phyloP scores from a whole-genome alignment of 2,888 invertebrate genomes.

The Heteromyza rotundicornis region DNA sequence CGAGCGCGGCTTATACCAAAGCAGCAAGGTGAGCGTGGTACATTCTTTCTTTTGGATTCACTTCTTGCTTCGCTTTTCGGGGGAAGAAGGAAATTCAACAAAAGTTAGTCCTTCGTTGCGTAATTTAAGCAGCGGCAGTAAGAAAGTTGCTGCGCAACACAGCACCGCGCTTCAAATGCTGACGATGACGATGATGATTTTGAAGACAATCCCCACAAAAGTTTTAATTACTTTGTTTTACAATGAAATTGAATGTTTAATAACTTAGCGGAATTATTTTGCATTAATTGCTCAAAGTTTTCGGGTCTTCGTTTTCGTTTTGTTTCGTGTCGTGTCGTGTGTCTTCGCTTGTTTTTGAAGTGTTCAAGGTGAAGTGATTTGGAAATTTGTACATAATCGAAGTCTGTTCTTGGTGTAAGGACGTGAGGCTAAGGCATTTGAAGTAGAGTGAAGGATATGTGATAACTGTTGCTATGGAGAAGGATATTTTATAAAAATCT shows the following conservation, averaged over 20 bases:
- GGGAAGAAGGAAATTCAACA: not conserved
- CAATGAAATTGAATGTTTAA: conserved; percentile 44
- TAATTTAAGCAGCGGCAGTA: conserved; percentile 9
- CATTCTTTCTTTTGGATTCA: not conserved
- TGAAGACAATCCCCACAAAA: conserved; percentile 34
- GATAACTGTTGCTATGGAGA: not conserved
- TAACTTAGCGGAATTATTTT: conserved; percentile 43
- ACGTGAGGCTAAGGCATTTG: too few relatives aligned
- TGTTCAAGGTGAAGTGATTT: conserved; percentile 6
- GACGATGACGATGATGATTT: conserved; percentile 19
- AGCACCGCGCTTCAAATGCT: not conserved
- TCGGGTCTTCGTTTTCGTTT: not conserved
- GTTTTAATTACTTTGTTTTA: conserved; percentile 49
- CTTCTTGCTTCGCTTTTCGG: not conserved
- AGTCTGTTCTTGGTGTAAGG: too few relatives aligned
- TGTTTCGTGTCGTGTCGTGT: not conserved
- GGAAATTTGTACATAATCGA: too few relatives aligned
- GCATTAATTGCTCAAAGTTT: conserved; percentile 38
- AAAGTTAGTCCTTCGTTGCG: conserved; percentile 7
- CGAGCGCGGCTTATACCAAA: conserved; percentile 53
- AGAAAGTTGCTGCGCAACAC: not conserved
- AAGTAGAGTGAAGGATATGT: not conserved
- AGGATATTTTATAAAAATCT: conserved; percentile 13
- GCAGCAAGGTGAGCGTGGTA: conserved; percentile 50
- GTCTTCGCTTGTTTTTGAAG: not conserved